Evolutionary conservation across 2,113 vertebrate species (phyloP).

Genomic region (Leucoraja erinaceus): DNA sequence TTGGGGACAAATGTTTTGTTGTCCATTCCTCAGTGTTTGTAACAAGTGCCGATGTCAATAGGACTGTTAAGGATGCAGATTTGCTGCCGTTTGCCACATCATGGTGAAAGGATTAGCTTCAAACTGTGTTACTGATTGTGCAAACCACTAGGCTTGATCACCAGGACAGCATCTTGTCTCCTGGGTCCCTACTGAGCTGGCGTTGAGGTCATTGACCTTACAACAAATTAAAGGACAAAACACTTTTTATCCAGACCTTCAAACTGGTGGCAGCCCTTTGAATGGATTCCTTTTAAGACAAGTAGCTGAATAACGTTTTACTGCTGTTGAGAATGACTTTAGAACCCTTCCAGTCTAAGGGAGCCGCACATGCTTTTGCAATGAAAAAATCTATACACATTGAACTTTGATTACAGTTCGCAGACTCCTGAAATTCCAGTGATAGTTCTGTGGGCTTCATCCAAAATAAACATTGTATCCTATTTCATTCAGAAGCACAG

Average conservation of each 20-base stretch:
- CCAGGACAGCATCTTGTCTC: conserved; percentile 41
- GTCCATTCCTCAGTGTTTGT: conserved; percentile 13
- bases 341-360: conserved; percentile 37
- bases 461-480: conserved; percentile 29
- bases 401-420: conserved; percentile 34
- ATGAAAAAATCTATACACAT: conserved; percentile 38
- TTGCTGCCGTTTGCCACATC: conserved; percentile 20
- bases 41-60: conserved; percentile 16
- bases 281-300: conserved; percentile 35
- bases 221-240: conserved; percentile 48
- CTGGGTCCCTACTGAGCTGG: conserved; percentile 43
- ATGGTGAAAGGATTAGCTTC: conserved; percentile 41
- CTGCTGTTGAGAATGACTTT: conserved; percentile 36
- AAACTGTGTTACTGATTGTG: conserved; percentile 43
- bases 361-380: conserved; percentile 38
- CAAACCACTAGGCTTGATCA: conserved; percentile 41
- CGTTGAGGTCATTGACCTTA: conserved; percentile 46
- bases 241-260: conserved; percentile 45
- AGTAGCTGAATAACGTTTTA: conserved; percentile 39
- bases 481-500: conserved; percentile 30
- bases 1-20: not conserved
- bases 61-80: conserved; percentile 25
- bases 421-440: conserved; percentile 31
- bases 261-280: conserved; percentile 41
- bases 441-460: conserved; percentile 13